Evolutionary conservation across 2,888 invertebrate species (phyloP).

Genomic region (Chironomus riparius): DNA sequence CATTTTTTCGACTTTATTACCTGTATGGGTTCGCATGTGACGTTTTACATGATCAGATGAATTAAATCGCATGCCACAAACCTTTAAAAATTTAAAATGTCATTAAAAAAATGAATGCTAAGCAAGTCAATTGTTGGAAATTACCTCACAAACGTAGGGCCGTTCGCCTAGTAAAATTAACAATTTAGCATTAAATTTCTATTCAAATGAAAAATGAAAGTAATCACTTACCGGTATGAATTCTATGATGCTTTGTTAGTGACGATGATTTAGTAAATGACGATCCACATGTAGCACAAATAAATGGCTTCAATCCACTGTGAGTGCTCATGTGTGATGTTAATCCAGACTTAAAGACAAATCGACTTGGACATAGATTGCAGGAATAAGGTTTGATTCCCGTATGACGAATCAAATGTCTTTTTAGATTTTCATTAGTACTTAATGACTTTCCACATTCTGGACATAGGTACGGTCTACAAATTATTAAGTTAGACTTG

Average conservation of each 20-base stretch:
- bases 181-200: background rate
- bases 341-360: conserved; percentile 45
- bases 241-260: conserved; percentile 54
- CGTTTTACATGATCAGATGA: conserved; percentile 49
- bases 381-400: conserved; percentile 33
- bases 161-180: background rate
- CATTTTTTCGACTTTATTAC: conserved; percentile 28
- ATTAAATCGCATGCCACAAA: conserved; percentile 43
- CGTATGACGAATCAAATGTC: conserved; percentile 49
- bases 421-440: conserved; percentile 49
- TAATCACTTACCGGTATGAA: conserved; percentile 49
- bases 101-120: no score
- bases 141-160: conserved; percentile 13
- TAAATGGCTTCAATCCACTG: conserved; percentile 49
- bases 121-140: no score
- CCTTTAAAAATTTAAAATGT: background rate
- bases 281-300: conserved; percentile 55
- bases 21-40: conserved; percentile 49
- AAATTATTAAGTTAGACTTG: background rate
- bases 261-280: conserved; percentile 49
- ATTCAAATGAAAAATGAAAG: background rate
- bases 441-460: conserved; percentile 50
- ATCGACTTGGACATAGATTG: conserved; percentile 48
- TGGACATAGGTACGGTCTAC: conserved; percentile 44
- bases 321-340: conserved; percentile 46